phyloP scores from a whole-genome alignment of 2,888 invertebrate species.

The Drosophila lacicola region DNA sequence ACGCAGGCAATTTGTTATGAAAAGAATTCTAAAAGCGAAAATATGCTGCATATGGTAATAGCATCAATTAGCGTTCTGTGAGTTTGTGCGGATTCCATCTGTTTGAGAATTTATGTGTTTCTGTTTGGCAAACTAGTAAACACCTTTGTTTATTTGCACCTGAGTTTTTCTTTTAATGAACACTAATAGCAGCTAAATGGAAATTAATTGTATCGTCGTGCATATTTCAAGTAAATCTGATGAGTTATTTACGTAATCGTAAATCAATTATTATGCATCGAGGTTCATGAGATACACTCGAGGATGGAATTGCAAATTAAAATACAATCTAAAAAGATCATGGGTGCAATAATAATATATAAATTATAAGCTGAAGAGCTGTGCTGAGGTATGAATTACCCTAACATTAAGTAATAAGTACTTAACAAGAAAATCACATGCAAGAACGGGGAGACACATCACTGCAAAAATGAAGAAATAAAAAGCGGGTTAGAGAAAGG shows the following conservation, averaged over 20 bases:
- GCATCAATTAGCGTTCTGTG: slow-evolving; percentile 40
- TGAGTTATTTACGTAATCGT: not conserved
- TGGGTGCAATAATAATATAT: not conserved
- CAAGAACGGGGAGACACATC: no score
- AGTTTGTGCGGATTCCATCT: slow-evolving; percentile 30
- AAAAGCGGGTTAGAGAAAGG: no score
- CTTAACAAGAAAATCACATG: no score
- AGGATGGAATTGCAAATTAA: not conserved
- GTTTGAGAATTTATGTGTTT: slow-evolving; percentile 20
- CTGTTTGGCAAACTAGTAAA: slow-evolving; percentile 18
- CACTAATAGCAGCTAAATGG: slow-evolving; percentile 57
- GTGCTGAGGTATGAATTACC: no score
- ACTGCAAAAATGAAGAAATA: no score
- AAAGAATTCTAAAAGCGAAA: slow-evolving; percentile 6
- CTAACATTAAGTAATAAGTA: no score
- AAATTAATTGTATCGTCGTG: slow-evolving; percentile 55
- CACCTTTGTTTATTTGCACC: slow-evolving; percentile 37
- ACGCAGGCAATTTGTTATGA: not conserved
- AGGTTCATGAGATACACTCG: slow-evolving; percentile 37
- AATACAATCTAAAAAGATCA: not conserved
- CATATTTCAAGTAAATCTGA: slow-evolving; percentile 14
- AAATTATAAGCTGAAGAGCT: not conserved
- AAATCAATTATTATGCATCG: slow-evolving; percentile 35
- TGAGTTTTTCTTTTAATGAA: slow-evolving; percentile 41
- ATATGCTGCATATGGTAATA: slow-evolving; percentile 17